Conservation (phyloP, 2,797 vertebrate species). For the Tiaroga cobitis region DNA sequence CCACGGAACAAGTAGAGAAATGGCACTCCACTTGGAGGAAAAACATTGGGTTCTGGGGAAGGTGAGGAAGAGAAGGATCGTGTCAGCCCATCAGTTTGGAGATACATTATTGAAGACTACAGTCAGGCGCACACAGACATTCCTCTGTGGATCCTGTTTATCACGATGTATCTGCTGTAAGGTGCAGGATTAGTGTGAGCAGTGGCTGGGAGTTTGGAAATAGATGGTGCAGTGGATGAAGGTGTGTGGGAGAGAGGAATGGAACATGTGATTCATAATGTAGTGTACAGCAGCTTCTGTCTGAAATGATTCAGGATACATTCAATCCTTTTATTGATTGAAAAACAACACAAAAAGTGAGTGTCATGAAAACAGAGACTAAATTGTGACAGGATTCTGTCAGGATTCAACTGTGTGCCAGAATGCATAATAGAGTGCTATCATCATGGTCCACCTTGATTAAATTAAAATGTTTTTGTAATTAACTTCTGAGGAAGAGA, state of each 20-base stretch:
- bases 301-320: slow-evolving; percentile 33
- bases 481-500: background rate
- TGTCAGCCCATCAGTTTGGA: slow-evolving; percentile 57
- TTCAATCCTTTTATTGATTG: slow-evolving; percentile 45
- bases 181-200: slow-evolving; percentile 50
- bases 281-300: slow-evolving; percentile 34
- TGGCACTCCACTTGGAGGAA: slow-evolving; percentile 31
- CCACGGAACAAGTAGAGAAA: slow-evolving; percentile 35
- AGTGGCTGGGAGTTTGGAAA: slow-evolving; percentile 36
- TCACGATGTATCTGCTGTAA: slow-evolving; percentile 40
- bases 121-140: slow-evolving; percentile 18
- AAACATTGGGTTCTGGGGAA: slow-evolving; percentile 39
- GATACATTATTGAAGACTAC: slow-evolving; percentile 68
- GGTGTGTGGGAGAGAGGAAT: slow-evolving; percentile 47
- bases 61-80: slow-evolving; percentile 47
- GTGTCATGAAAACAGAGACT: background rate
- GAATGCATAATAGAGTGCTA: background rate
- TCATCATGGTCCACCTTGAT: slow-evolving; percentile 5
- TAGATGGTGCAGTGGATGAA: slow-evolving; percentile 47
- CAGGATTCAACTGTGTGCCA: background rate
- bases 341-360: slow-evolving; percentile 17
- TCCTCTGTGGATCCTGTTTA: slow-evolving; percentile 15
- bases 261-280: slow-evolving; percentile 49
- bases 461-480: slow-evolving; percentile 16
- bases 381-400: background rate